These are phyloP conservation scores for Scaptomyza reducta DNA, from an alignment of 2,888 invertebrate species.

Conservation along the genomic window DNA sequence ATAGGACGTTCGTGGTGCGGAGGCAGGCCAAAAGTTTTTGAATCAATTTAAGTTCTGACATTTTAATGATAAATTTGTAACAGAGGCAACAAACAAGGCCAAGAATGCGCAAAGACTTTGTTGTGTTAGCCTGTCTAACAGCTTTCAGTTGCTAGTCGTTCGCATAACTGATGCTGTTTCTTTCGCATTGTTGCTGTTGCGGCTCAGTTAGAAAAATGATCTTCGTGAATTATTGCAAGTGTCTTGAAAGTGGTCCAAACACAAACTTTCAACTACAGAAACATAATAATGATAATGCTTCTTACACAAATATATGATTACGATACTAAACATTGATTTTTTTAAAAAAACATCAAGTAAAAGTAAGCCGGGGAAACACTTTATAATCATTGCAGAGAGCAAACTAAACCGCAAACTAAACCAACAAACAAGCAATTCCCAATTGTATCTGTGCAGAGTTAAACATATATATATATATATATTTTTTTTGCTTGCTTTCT, in stretches of 20 bases:
- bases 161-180: constrained; percentile 18
- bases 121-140: constrained; percentile 33
- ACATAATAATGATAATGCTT: neutral
- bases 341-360: neutral
- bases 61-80: constrained; percentile 79
- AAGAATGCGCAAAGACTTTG: constrained; percentile 44
- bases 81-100: constrained; percentile 60
- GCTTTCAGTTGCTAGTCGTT: constrained; percentile 16
- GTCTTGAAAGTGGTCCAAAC: constrained; percentile 25
- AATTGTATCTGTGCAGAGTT: neutral
- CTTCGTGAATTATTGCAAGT: constrained; percentile 65
- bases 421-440: neutral
- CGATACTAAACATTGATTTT: neutral
- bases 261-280: constrained; percentile 20
- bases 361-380: neutral
- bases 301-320: neutral
- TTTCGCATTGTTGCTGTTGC: constrained; percentile 1
- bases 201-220: constrained; percentile 51
- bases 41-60: constrained; percentile 80
- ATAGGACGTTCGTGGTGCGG: constrained; percentile 18
- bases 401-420: neutral
- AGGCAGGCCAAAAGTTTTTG: constrained; percentile 65
- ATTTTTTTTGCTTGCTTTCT: constrained; percentile 3
- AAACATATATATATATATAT: no score
- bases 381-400: neutral